Base-by-base conservation (phyloP, 2,113 vertebrate species). In the Mixornis gularis region DNA sequence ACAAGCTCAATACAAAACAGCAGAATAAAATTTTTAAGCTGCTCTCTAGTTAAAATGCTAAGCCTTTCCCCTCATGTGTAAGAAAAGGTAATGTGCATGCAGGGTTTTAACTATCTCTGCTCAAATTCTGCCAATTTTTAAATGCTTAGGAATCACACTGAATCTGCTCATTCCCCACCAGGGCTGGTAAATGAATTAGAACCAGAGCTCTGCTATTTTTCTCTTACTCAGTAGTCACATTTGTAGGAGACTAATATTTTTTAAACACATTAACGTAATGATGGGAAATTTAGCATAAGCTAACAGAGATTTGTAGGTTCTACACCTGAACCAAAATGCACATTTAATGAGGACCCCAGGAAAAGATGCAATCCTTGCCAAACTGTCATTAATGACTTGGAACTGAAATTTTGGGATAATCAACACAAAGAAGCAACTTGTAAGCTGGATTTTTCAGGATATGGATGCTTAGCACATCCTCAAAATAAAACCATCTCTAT, bases 121-220 rank as follows among this genome's bases (percentile, higher is more conserved):
- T 93, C 32, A 3, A 77, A 56, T 87, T 85, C 74, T 85, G 74
- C 46, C 78, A 79, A 20, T 44, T 82, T 89, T 82, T 36, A 43
- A 87, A 77, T 49, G 59, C n/a, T 80, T 56, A 40, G 51, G 29
- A 76, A 86, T 76, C n/a, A 34, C 38, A 41, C 59, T 82, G 80
- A 74, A 88, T 53, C 49, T 81, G 62, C 24, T 95, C 63, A 65
- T 51, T 89, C 63, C 62, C 62, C 74, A 87, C 66, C 80, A 92
- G 53, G 32, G 30, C 80, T 92, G 86, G 73, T 49, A 76, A 95
- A 92, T 2, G 2, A 96, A 95, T 95, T 90, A 93, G 62, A 44
- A 85, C 49, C 30, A 69, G 13, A 89, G 32, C 43, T 85, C 46
- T 87, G 63, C 49, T 94, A 40, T 81, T 76, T 94, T 65, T 76